Base-by-base conservation (phyloP, 2,113 vertebrate species). In the Morone chrysops region DNA sequence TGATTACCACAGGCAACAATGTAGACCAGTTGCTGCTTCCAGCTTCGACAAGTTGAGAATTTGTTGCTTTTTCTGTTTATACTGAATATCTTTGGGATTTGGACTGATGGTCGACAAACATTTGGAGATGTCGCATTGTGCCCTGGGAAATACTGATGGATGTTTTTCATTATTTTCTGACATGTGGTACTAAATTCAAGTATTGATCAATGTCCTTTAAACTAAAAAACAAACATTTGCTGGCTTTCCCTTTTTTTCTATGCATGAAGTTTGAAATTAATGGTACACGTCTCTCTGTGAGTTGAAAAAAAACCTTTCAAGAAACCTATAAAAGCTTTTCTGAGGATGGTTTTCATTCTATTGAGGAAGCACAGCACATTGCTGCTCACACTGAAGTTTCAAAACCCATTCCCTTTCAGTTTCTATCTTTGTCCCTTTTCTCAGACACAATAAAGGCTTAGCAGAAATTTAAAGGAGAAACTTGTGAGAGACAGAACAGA, bases 391-490 rank as follows among this genome's bases (percentile, higher is more conserved):
- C 0, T 50, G 5, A 38, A 57, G 25, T 12, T 45, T 7, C 14
- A 53, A 69, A 79, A 67, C 50, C 25, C 9, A 65, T 59, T 66
- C 48, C 40, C 17, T 65, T 41, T 22, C 57, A 9, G 20, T 41
- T 13, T 22, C 38, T 14, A 5, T 47, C 20, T n/a, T 20, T 71
- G 75, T 66, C 53, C 16, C 2, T 6, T 54, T 67, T 10, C 40
- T 59, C 25, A 2, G 10, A 47, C 47, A 13, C 13, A 2, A 48
- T 20, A 47, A 79, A 73, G 67, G 63, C 47, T 67, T 6, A 40
- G 57, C 36, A 57, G 47, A 41, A 47, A 51, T 78, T 48, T 62
- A 68, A 69, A 81, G 18, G 54, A 70, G 18, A 78, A 78, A 67
- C 38, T 75, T 51, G 54, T 50, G 48, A 59, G 43, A 53, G 67